phyloP scores from a whole-genome alignment of 1,140 invertebrate species.

The Sminthurinus signatus region DNA sequence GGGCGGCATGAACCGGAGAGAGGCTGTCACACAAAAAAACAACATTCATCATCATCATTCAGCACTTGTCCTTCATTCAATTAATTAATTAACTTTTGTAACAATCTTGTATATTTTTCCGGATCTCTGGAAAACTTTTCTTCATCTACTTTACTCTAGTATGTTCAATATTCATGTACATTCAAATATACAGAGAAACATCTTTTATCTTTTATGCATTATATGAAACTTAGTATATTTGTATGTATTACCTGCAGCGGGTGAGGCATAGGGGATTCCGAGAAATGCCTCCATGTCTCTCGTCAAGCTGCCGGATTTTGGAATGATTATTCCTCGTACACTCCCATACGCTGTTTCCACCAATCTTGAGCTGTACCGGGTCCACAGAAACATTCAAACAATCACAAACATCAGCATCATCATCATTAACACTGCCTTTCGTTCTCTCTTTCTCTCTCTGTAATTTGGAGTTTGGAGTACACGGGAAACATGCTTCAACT shows the following conservation, averaged over 20 bases:
- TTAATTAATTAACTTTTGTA: no score
- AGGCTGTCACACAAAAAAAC: slow-evolving; percentile 40
- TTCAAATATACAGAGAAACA: no score
- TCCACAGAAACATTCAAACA: background rate
- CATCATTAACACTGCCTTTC: background rate
- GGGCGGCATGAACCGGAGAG: slow-evolving; percentile 54
- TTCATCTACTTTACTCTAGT: no score
- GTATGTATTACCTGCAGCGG: no score
- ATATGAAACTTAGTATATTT: no score
- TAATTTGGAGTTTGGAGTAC: background rate
- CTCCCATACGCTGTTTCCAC: slow-evolving; percentile 40
- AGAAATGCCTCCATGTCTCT: slow-evolving; percentile 49
- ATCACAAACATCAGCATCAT: background rate
- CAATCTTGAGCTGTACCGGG: slow-evolving; percentile 25
- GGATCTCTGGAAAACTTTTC: no score
- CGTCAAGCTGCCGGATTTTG: slow-evolving; percentile 25
- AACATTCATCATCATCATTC: no score
- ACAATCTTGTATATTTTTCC: no score
- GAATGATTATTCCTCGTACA: slow-evolving; percentile 35
- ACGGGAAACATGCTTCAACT: no score
- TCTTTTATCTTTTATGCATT: no score
- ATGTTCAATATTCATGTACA: no score
- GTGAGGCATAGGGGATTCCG: slow-evolving; percentile 56
- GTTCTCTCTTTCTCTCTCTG: slow-evolving; percentile 1
- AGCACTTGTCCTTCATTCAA: no score